Evolutionary conservation across 2,888 invertebrate genomes (phyloP).

Genomic region (Galerucella calmariensis): DNA sequence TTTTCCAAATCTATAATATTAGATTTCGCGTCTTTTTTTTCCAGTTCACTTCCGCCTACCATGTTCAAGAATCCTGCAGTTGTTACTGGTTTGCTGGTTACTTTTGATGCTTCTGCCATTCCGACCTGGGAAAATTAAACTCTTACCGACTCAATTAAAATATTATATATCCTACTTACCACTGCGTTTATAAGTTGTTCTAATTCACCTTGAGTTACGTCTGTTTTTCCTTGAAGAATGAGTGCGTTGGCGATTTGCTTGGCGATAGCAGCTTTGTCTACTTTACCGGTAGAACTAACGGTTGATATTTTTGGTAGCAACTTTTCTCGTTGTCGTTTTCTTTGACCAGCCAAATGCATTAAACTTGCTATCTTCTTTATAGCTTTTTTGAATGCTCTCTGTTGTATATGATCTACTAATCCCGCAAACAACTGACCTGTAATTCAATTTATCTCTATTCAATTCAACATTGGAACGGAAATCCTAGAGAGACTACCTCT

Average conservation of each 20-base stretch:
- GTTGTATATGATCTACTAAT: slow-evolving; percentile 70
- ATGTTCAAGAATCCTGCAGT: slow-evolving; percentile 67
- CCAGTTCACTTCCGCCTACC: slow-evolving; percentile 40
- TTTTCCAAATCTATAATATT: slow-evolving; percentile 41
- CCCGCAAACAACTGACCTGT: slow-evolving; percentile 55
- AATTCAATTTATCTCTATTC: background rate
- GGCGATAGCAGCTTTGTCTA: slow-evolving; percentile 83
- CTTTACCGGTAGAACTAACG: slow-evolving; percentile 76
- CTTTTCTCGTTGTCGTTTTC: slow-evolving; percentile 63
- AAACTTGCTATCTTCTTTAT: slow-evolving; percentile 81
- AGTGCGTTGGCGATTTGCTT: slow-evolving; percentile 84
- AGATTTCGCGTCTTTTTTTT: slow-evolving; percentile 31
- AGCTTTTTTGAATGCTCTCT: slow-evolving; percentile 78
- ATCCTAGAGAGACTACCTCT: no score
- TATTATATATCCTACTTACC: slow-evolving; percentile 63
- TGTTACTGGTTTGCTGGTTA: slow-evolving; percentile 66
- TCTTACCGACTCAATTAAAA: background rate
- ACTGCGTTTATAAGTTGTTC: slow-evolving; percentile 84
- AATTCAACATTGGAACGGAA: no score
- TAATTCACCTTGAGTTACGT: slow-evolving; percentile 82
- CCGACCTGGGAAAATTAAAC: slow-evolving; percentile 65
- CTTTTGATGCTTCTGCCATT: slow-evolving; percentile 73
- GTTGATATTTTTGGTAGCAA: slow-evolving; percentile 57
- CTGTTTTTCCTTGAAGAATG: slow-evolving; percentile 82
- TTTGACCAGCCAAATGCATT: slow-evolving; percentile 73